Evolutionary conservation across 2,888 invertebrate species (phyloP).

Genomic region (Phaedon cochleariae): DNA sequence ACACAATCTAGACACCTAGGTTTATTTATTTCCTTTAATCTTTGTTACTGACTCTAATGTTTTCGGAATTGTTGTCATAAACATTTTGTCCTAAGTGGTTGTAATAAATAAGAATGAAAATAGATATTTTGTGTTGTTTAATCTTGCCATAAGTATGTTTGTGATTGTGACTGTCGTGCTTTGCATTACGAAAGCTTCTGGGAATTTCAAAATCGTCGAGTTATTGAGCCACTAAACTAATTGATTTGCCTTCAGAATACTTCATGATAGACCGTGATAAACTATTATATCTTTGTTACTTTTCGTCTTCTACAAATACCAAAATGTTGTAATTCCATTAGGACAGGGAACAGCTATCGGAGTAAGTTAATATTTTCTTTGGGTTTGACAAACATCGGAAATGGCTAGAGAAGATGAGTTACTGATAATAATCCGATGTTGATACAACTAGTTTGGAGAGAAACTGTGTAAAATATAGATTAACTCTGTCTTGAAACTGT

Average conservation of each 20-base stretch:
- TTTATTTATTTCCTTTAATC: constrained; percentile 16
- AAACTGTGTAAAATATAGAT: background rate
- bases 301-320: background rate
- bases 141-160: background rate
- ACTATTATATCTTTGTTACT: background rate
- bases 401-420: constrained; percentile 15
- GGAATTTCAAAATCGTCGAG: background rate
- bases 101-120: background rate
- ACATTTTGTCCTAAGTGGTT: background rate
- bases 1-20: background rate
- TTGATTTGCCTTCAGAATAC: background rate
- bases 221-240: too few relatives aligned
- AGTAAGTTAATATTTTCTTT: constrained; percentile 22
- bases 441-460: background rate
- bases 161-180: background rate
- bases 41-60: background rate
- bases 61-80: background rate
- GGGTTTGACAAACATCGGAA: constrained; percentile 23
- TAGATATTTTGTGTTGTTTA: background rate
- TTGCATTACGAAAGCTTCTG: background rate
- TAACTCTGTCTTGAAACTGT: too few relatives aligned
- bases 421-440: background rate
- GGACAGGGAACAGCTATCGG: background rate
- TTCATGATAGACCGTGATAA: too few relatives aligned
- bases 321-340: background rate